Conservation (phyloP, 2,888 invertebrate species). For the Clunio marinus region DNA sequence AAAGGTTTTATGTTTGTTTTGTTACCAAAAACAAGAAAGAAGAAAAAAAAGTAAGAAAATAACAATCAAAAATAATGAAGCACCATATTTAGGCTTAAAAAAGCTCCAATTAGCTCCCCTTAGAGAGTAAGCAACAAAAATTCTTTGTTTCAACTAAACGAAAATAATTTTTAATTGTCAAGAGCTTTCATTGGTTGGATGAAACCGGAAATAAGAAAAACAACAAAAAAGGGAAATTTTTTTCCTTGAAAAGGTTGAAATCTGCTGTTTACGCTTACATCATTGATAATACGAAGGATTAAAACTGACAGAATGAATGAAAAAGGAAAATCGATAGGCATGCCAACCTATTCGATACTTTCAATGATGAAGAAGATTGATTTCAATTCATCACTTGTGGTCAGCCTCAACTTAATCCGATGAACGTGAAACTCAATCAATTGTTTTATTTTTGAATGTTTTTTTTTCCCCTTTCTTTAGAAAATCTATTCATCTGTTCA, state of each 20-base stretch:
- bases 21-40: not conserved
- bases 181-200: too few relatives aligned
- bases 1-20: not conserved
- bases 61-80: not conserved
- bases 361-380: too few relatives aligned
- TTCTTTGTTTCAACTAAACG: too few relatives aligned
- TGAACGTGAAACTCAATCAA: slow-evolving; percentile 29
- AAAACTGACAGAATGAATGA: not conserved
- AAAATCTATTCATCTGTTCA: too few relatives aligned
- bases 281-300: not conserved
- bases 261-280: not conserved
- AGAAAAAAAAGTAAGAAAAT: not conserved
- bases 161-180: not conserved
- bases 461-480: too few relatives aligned
- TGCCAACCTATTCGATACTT: too few relatives aligned
- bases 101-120: not conserved
- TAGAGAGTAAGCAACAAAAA: too few relatives aligned
- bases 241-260: not conserved
- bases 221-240: not conserved
- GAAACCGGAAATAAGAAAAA: not conserved
- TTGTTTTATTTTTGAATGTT: not conserved
- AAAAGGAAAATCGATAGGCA: too few relatives aligned
- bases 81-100: not conserved
- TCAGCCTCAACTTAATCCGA: too few relatives aligned
- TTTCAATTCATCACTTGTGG: too few relatives aligned